Conservation (phyloP, 2,113 vertebrate genomes). For the Cinclus mexicanus region DNA sequence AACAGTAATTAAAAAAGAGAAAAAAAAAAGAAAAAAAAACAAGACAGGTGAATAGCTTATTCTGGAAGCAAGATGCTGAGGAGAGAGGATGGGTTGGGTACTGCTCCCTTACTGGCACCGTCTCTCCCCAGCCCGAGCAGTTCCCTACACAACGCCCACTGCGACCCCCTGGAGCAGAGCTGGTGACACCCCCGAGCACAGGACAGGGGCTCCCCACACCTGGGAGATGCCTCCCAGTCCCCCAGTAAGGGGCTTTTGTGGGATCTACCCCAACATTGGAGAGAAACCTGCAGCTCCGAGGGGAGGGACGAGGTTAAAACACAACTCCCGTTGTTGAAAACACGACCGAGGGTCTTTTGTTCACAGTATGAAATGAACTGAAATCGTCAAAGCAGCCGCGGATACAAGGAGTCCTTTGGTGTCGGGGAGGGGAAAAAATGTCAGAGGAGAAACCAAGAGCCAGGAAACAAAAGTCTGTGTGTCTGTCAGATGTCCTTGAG, state of each 20-base stretch:
- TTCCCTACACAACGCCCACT: neutral
- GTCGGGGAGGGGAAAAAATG: neutral
- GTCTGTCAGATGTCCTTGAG: slow-evolving; percentile 52
- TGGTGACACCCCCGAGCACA: neutral
- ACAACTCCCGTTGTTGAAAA: neutral
- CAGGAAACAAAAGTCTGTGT: neutral
- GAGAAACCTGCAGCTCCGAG: neutral
- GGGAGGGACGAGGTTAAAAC: neutral
- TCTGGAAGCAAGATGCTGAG: neutral
- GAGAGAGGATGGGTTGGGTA: neutral
- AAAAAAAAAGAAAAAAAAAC: neutral
- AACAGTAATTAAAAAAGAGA: neutral
- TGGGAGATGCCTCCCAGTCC: rapidly evolving
- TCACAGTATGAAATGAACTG: slow-evolving; percentile 67
- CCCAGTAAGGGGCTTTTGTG: neutral
- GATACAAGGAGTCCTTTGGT: slow-evolving; percentile 59
- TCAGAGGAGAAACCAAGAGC: slow-evolving; percentile 10
- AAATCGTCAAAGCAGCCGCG: neutral
- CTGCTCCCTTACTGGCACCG: neutral
- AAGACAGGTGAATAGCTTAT: slow-evolving; percentile 25
- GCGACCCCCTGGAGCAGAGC: neutral
- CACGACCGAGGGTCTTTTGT: slow-evolving; percentile 31
- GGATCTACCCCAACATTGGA: neutral
- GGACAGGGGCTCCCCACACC: neutral
- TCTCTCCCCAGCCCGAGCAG: neutral